phyloP scores from a whole-genome alignment of 2,797 vertebrate genomes.

The Moxostoma hubbsi region DNA sequence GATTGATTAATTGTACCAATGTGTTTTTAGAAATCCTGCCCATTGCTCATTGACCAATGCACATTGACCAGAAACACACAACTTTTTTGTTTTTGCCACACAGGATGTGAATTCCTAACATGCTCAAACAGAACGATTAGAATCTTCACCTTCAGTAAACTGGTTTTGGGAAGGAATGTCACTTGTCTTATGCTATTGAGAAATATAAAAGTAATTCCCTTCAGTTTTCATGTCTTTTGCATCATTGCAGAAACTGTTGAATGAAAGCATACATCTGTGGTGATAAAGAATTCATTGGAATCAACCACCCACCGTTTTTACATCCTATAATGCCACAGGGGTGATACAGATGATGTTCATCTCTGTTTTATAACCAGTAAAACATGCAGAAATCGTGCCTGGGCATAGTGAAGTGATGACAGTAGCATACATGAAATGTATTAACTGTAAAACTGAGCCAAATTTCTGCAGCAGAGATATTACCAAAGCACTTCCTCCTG shows the following conservation, averaged over 20 bases:
- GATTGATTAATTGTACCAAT: conserved; percentile 25
- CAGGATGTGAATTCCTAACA: too few relatives aligned
- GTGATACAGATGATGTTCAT: neutral
- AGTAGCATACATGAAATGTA: neutral
- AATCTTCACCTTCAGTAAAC: conserved; percentile 2
- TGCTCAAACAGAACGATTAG: conserved; percentile 1
- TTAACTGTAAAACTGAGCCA: conserved; percentile 24
- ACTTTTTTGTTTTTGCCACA: neutral
- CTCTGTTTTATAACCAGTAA: conserved; percentile 21
- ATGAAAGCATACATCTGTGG: neutral
- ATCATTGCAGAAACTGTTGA: conserved; percentile 1
- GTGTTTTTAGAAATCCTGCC: too few relatives aligned
- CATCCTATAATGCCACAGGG: neutral
- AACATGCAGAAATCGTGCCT: neutral
- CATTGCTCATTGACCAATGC: conserved; percentile 26
- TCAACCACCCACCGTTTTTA: neutral
- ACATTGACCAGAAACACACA: neutral
- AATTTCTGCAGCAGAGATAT: conserved; percentile 3
- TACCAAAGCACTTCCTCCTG: neutral
- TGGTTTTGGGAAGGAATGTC: conserved; percentile 1
- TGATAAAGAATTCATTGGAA: neutral
- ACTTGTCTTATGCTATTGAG: neutral
- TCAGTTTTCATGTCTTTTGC: conserved; percentile 1
- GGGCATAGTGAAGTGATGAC: conserved; percentile 12
- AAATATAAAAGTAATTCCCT: neutral